Conservation (phyloP, 1,140 invertebrate species). For the Bombus superbus region DNA sequence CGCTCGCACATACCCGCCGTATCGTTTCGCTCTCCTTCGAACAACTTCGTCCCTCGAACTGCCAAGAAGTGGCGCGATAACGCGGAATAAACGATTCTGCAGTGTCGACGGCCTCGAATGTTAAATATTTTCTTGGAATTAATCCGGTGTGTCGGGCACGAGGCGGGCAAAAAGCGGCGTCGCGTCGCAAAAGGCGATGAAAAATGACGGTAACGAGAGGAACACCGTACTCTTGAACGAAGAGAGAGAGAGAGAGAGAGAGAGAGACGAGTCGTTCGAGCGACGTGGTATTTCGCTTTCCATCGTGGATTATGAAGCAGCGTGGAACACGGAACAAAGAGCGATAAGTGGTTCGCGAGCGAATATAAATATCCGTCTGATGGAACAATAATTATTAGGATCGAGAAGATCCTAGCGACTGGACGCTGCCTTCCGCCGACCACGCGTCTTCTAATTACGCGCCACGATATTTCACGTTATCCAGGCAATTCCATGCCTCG, state of each 20-base stretch:
- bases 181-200: neutral
- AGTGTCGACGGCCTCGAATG: neutral
- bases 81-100: neutral
- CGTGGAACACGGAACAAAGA: neutral
- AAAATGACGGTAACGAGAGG: neutral
- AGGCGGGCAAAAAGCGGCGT: neutral
- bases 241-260: neutral
- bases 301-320: conserved; percentile 9
- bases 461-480: conserved; percentile 18
- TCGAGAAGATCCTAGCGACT: neutral
- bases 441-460: conserved; percentile 46
- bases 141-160: neutral
- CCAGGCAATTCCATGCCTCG: conserved; percentile 17
- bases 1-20: no score
- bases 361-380: conserved; percentile 15
- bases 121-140: conserved; percentile 7
- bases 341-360: neutral
- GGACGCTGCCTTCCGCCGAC: neutral
- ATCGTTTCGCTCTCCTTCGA: neutral
- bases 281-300: neutral
- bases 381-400: conserved; percentile 44
- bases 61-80: neutral
- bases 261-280: neutral
- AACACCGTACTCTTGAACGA: neutral
- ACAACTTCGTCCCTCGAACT: neutral